Evolutionary conservation across 2,797 vertebrate species (phyloP), one percentile per base, ranked within the genome.

Genomic region (Chaetodon trifasciatus): DNA sequence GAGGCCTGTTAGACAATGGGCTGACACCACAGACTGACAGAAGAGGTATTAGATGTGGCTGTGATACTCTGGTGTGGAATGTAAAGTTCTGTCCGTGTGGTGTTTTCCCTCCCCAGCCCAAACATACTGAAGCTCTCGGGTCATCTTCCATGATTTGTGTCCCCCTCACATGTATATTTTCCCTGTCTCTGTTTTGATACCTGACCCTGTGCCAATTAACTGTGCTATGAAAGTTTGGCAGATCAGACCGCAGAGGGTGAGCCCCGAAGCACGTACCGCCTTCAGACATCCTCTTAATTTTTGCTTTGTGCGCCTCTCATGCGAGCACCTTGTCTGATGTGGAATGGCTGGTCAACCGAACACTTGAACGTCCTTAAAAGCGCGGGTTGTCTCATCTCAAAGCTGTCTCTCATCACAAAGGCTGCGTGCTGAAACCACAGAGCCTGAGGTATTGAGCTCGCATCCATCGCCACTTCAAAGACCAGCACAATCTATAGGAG

Each of bases 401-500:
- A 90, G 81, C 63, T 4, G 8, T 74, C 72, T 85, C 74, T 88
- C 77, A 67, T 89, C 86, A 90, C 86, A 90, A 89, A 86, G 88
- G 70, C 80, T 53, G 76, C 3, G 4, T 49, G 65, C 74, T 78
- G 73, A 88, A 91, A 89, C 89, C 91, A 23, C 91, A 83, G 79
- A 88, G 81, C 81, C 87, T 39, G 50, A 78, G 91, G 87, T 85
- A 81, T 81, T 86, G 90, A 89, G 85, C 87, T 90, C 81, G 56
- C 75, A 85, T 88, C 93, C 88, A 84, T 88, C 79, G 83, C 90
- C 88, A 93, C 95, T 94, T 96, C 94, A 95, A 96, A 96, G 94
- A 79, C 61, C 63, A 56, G 69, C 58, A 79, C 71, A 79, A 81
- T 92, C 88, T 87, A 83, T 90, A 87, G 89, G 82, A 91, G 86